A percentile compares a stretch with the other conserved stretches of the same genome.
These are phyloP conservation scores for Homarus gammarus DNA, from an alignment of 2,888 invertebrate genomes.

Conservation along the genomic window DNA sequence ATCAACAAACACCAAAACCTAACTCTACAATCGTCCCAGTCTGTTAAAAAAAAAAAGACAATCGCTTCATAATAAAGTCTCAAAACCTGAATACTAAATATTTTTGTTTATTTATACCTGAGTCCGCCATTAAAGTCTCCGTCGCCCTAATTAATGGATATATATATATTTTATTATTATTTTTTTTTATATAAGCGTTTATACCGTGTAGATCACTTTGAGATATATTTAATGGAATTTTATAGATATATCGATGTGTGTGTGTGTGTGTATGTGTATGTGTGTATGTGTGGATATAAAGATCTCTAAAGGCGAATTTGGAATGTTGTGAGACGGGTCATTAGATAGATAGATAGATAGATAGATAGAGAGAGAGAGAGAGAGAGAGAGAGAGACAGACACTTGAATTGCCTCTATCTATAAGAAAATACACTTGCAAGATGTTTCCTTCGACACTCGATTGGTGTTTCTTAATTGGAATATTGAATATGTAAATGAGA, in stretches of 20 bases:
- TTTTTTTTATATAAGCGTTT: constrained; percentile 7
- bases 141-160: constrained; percentile 46
- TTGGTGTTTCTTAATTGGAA: constrained; percentile 39
- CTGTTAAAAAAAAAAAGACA: too few species aligned
- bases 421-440: constrained; percentile 1
- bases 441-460: constrained; percentile 3
- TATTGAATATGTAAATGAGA: constrained; percentile 50
- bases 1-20: too few species aligned
- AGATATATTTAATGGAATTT: constrained; percentile 41
- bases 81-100: neutral
- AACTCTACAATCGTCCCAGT: too few species aligned
- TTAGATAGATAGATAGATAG: too few species aligned
- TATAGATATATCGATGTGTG: constrained; percentile 47
- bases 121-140: constrained; percentile 36
- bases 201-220: constrained; percentile 39
- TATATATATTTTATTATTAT: constrained; percentile 36
- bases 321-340: too few species aligned
- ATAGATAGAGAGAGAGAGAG: neutral
- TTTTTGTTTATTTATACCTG: neutral
- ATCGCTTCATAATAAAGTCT: neutral
- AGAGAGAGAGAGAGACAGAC: constrained; percentile 14
- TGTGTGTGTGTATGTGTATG: too few species aligned
- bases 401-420: constrained; percentile 13
- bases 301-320: too few species aligned
- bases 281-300: too few species aligned